Percentiles rank a stretch among this genome's conserved stretches.
Evolutionary conservation across 2,888 invertebrate species (phyloP).

Genomic region (Chloromyia formosa): DNA sequence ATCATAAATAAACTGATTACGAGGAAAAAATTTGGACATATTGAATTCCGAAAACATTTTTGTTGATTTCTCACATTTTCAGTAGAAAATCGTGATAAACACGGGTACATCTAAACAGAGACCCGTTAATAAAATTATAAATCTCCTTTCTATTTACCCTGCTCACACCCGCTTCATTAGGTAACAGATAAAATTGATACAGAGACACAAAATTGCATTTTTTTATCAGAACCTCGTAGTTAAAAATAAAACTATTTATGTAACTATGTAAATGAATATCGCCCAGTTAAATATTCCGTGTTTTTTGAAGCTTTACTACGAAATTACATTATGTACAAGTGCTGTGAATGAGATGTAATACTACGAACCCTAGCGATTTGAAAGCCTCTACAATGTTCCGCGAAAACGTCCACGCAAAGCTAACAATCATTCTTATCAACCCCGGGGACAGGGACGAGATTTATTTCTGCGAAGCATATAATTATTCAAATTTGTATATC

Average conservation of each 20-base stretch:
- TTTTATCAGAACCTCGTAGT: too few relatives aligned
- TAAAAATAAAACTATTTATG: too few relatives aligned
- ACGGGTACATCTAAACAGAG: not conserved
- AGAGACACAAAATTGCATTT: not conserved
- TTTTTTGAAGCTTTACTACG: too few relatives aligned
- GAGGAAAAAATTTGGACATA: too few relatives aligned
- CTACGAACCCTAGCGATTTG: not conserved
- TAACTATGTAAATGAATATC: too few relatives aligned
- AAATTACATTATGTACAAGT: too few relatives aligned
- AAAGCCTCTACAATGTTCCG: not conserved
- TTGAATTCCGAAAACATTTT: too few relatives aligned
- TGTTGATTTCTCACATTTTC: too few relatives aligned
- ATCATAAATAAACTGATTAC: too few relatives aligned
- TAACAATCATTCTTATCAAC: slow-evolving; percentile 34
- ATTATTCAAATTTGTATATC: slow-evolving; percentile 15
- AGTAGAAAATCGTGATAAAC: too few relatives aligned
- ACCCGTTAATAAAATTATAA: slow-evolving; percentile 9
- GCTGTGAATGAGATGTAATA: not conserved
- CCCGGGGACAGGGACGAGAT: not conserved
- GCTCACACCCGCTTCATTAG: not conserved
- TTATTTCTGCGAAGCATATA: not conserved
- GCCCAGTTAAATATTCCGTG: too few relatives aligned
- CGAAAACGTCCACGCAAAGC: not conserved
- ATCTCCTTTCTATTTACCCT: slow-evolving; percentile 8
- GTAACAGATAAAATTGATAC: slow-evolving; percentile 2